Evolutionary conservation across 2,888 invertebrate genomes (phyloP), one percentile per base, ranked within the genome.

Genomic region (Macrosoma leucophasiata): DNA sequence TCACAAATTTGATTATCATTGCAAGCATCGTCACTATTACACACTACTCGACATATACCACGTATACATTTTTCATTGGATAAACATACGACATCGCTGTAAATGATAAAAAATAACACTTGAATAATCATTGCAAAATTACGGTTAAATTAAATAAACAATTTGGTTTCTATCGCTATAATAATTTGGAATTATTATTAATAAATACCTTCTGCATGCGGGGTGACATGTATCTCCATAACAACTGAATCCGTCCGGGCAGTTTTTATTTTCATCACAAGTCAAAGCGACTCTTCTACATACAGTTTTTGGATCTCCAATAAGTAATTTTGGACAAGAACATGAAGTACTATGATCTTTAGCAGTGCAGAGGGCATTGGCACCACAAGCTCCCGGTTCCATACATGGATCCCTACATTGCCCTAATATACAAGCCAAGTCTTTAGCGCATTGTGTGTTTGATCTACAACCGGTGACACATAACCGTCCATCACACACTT

Each of bases 21-120:
- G 58, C 96, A 96, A 39, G 91, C 90, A 8, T 90, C 87, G 63
- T 96, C 95, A 31, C 91, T 93, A 61, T 95, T 96, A 61, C 96
- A 96, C 15, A 96, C 90, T 2, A 91, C 86, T 68, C 92, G 91
- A 59, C 96, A 96, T 31, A 91, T 88, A 24, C 94, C 94, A 33
- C 89, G 87, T 46, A 95, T 89, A 66, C 96, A 96, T 50, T 93
- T 89, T 71, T 96, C 95, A 58, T 95, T 93, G 9, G 92, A 89
- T 43, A 95, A 76, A 60, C 96, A 96, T 52, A 92, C 90, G 24
- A 86, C 87, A 63, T 96, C 94, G 48, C 93, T 92, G 66, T 44
- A 86, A 79, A 69, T 36, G 41, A 43, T 38, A n/a, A 12, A 17
- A 3, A 6, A 6, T 9, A 9, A n/a, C n/a, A n/a, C 17, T 4